Evolutionary conservation across 2,113 vertebrate genomes (phyloP).

Genomic region (Mormyrus lacerda): DNA sequence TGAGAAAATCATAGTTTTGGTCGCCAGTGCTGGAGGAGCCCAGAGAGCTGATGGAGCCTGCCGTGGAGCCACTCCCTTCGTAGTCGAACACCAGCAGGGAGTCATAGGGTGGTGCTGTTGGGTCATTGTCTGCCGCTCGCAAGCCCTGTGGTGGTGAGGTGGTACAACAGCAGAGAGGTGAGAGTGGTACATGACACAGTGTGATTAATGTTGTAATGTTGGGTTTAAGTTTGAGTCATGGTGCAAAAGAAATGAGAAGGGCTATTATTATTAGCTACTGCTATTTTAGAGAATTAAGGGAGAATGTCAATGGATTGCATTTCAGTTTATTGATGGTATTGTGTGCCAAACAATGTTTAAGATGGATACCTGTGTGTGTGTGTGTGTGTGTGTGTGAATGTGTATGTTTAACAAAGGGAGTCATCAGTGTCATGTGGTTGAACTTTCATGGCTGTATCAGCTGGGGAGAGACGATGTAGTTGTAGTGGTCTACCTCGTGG

Average conservation of each 20-base stretch:
- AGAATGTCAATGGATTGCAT: not conserved
- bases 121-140: constrained; percentile 85
- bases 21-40: constrained; percentile 85
- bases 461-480: not conserved
- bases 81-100: constrained; percentile 95
- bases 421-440: not conserved
- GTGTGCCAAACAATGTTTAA: not conserved
- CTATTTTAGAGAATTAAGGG: not conserved
- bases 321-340: not conserved
- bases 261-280: not conserved
- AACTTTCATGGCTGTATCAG: not conserved
- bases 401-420: not conserved
- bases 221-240: not conserved
- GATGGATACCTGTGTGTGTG: not conserved
- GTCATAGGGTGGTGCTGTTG: constrained; percentile 90
- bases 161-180: not conserved
- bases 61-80: constrained; percentile 89
- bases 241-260: not conserved
- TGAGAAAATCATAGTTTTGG: constrained; percentile 94
- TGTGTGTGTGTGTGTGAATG: not conserved
- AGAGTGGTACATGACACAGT: not conserved
- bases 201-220: not conserved
- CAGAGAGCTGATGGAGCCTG: constrained; percentile 85
- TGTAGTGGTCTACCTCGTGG: constrained; percentile 70
- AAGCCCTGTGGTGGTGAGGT: constrained; percentile 66